Base-by-base conservation (phyloP, 2,113 vertebrate species). In the Cynoglossus semilaevis region DNA sequence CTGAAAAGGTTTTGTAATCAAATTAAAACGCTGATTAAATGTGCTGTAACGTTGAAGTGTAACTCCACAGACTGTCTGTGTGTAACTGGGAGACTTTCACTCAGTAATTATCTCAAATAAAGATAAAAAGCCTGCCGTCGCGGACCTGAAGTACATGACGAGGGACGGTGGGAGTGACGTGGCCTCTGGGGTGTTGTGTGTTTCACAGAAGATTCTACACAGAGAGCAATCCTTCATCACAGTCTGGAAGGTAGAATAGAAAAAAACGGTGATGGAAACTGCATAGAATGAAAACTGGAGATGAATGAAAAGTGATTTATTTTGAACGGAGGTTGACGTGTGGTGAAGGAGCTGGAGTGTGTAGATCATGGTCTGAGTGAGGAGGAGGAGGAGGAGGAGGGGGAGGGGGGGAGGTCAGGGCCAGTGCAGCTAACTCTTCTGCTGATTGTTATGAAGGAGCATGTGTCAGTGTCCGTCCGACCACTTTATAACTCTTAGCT, bases 371-470 rank as follows among this genome's bases (percentile, higher is more conserved):
- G 74, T 61, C 64, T 65, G 50, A 62, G 71, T 42, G 55, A 49
- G 51, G 70, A 77, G 57, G 12, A 12, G 37, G 7, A 12, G 37
- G 8, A 9, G 12, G 71, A 42, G 55, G 47, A 47, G 70, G 76
- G 57, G 12, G 9, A 7, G 12, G 9, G 37, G 2, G 2, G 12
- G 72, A 72, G 87, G 87, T 90, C 86, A 88, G 75, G 62, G 61
- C 70, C 65, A 70, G 81, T 75, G 77, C 78, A 77, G 68, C 49
- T 77, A 72, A 82, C 57, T 86, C 82, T 85, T 78, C 42, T 34
- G 50, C 74, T 80, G 85, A 85, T 83, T 84, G 86, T 88, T 88
- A 86, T 87, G 85, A 87, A 88, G 81, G 81, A 65, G 72, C 69
- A 49, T 75, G 74, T 86, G 83, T 87, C 81, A 80, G 81, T 74